Percentiles rank a stretch among this genome's conserved stretches.
Conservation (phyloP, 2,888 invertebrate species). For the Acanthococcus lagerstroemiae region DNA sequence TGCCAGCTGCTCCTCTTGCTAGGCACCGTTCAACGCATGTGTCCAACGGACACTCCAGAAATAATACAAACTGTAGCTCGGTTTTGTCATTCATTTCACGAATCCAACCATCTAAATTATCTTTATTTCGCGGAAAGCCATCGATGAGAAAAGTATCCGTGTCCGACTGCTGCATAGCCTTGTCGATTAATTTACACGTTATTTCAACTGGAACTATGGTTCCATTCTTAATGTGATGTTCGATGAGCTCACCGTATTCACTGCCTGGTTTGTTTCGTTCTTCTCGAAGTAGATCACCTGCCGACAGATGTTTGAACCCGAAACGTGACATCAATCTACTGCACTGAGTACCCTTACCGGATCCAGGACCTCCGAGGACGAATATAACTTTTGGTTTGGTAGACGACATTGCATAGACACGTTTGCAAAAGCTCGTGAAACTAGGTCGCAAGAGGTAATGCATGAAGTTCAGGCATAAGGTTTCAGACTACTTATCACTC, state of each 20-base stretch:
- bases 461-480: too few species aligned
- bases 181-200: constrained; percentile 85
- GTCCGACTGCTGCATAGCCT: constrained; percentile 48
- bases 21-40: constrained; percentile 79
- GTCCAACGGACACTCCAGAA: constrained; percentile 79
- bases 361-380: constrained; percentile 92
- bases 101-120: constrained; percentile 88
- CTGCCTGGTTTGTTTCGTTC: constrained; percentile 79
- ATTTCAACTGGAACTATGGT: constrained; percentile 97
- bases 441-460: too few species aligned
- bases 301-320: constrained; percentile 75
- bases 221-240: constrained; percentile 81
- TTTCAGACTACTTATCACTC: too few species aligned
- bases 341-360: constrained; percentile 98
- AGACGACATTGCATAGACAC: too few species aligned
- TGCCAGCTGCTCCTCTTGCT: constrained; percentile 73
- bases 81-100: constrained; percentile 69
- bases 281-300: constrained; percentile 86
- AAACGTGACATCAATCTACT: constrained; percentile 70
- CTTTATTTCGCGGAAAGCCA: constrained; percentile 94
- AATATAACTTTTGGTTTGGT: constrained; percentile 76
- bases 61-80: constrained; percentile 70
- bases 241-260: constrained; percentile 82
- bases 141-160: constrained; percentile 81
- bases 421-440: too few species aligned